phyloP scores from a whole-genome alignment of 2,888 invertebrate species.

The Epistrophella euchroma region DNA sequence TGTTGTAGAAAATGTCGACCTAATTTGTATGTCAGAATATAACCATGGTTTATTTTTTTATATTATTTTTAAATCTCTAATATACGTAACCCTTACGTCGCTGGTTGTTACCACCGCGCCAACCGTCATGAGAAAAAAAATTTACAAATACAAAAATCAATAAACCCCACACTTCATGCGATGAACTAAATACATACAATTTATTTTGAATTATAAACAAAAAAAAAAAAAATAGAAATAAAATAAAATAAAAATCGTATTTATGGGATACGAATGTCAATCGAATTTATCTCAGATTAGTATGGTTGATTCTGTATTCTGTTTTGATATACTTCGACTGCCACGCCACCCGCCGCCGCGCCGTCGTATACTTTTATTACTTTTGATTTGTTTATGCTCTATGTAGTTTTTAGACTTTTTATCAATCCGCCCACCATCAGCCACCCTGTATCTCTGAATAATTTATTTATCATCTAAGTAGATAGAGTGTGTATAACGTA shows the following conservation, averaged over 20 bases:
- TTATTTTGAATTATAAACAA: conserved; percentile 37
- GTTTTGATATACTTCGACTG: background rate
- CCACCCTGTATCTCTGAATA: background rate
- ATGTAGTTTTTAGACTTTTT: background rate
- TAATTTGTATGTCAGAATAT: too few relatives aligned
- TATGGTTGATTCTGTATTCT: conserved; percentile 34
- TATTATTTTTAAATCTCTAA: too few relatives aligned
- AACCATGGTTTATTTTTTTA: too few relatives aligned
- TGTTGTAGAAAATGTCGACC: too few relatives aligned
- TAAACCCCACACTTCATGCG: background rate
- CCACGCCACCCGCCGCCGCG: too few relatives aligned
- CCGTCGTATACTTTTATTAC: conserved; percentile 16
- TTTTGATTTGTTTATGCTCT: conserved; percentile 18
- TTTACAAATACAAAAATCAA: conserved; percentile 12
- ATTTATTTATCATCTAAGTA: conserved; percentile 23
- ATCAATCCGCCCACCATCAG: conserved; percentile 10
- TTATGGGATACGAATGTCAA: conserved; percentile 51
- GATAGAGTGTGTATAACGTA: background rate
- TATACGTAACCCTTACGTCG: too few relatives aligned
- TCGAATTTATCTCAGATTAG: conserved; percentile 42
- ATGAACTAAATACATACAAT: conserved; percentile 56
- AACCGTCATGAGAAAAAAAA: too few relatives aligned
- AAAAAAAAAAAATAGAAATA: background rate
- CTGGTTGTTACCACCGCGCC: too few relatives aligned
- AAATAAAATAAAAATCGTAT: too few relatives aligned